These are phyloP conservation scores for Erinaceus europaeus DNA, from an alignment of 2,113 vertebrate genomes.

Conservation along the genomic window DNA sequence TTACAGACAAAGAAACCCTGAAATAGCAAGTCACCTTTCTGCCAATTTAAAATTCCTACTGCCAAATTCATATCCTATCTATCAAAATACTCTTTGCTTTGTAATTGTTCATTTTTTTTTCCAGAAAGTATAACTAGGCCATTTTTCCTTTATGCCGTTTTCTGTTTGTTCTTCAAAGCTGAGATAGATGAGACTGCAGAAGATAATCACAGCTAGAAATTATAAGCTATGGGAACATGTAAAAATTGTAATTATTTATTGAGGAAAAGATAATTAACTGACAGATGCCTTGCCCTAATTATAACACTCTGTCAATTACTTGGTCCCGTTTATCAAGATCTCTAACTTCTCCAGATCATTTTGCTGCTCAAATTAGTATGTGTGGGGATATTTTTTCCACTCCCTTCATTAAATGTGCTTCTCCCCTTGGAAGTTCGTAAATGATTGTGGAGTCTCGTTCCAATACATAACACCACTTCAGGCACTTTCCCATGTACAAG, in stretches of 20 bases:
- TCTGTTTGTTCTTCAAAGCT: conserved; percentile 41
- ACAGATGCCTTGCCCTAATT: conserved; percentile 71
- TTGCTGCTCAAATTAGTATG: conserved; percentile 69
- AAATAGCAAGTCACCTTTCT: conserved; percentile 1
- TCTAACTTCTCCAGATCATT: conserved; percentile 66
- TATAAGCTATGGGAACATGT: conserved; percentile 61
- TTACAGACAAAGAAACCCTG: not conserved
- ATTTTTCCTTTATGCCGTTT: conserved; percentile 2
- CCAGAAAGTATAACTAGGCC: not conserved
- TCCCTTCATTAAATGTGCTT: conserved; percentile 68
- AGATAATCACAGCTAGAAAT: conserved; percentile 60
- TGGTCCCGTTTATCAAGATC: conserved; percentile 70
- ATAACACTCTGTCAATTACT: conserved; percentile 71
- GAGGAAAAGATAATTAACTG: conserved; percentile 72
- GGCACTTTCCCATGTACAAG: conserved; percentile 60
- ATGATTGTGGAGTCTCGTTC: conserved; percentile 23
- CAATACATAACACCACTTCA: conserved; percentile 16
- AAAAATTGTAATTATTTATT: conserved; percentile 72
- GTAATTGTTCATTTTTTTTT: not conserved
- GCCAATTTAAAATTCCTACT: conserved; percentile 16
- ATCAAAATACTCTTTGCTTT: not conserved
- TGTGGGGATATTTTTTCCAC: conserved; percentile 45
- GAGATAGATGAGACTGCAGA: conserved; percentile 14
- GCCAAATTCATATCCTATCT: not conserved
- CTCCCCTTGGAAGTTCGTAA: conserved; percentile 38